These are phyloP conservation scores for Brachionus koreanus DNA, from an alignment of 1,140 invertebrate genomes.

Conservation along the genomic window DNA sequence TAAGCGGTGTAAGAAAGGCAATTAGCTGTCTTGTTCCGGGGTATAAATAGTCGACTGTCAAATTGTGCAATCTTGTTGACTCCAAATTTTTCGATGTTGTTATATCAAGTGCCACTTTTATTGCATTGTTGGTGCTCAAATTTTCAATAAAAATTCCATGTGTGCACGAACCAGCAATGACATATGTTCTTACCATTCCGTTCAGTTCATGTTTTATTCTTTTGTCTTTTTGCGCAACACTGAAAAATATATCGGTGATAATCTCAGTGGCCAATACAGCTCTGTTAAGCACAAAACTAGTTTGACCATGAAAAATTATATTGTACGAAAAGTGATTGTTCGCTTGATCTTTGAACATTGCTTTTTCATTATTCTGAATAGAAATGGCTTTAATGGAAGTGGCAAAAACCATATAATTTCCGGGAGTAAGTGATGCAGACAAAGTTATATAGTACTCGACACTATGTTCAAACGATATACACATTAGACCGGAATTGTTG, in stretches of 20 bases:
- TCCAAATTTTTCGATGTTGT: constrained; percentile 25
- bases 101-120: constrained; percentile 27
- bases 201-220: constrained; percentile 12
- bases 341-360: background rate
- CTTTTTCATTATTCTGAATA: constrained; percentile 25
- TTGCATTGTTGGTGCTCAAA: constrained; percentile 21
- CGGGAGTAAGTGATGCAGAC: constrained; percentile 17
- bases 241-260: constrained; percentile 33
- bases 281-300: constrained; percentile 19
- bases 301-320: constrained; percentile 33
- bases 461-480: constrained; percentile 23
- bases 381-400: constrained; percentile 38
- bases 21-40: constrained; percentile 11
- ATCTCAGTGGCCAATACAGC: constrained; percentile 10
- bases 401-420: constrained; percentile 36
- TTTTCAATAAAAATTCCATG: constrained; percentile 43
- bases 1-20: constrained; percentile 8
- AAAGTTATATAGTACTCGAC: constrained; percentile 40
- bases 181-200: constrained; percentile 26
- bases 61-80: background rate
- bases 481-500: constrained; percentile 8
- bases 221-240: background rate
- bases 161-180: constrained; percentile 14
- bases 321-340: constrained; percentile 39
- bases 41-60: constrained; percentile 16